These are phyloP conservation scores for Pterophyllum scalare DNA, from an alignment of 2,113 vertebrate genomes.

Conservation along the genomic window DNA sequence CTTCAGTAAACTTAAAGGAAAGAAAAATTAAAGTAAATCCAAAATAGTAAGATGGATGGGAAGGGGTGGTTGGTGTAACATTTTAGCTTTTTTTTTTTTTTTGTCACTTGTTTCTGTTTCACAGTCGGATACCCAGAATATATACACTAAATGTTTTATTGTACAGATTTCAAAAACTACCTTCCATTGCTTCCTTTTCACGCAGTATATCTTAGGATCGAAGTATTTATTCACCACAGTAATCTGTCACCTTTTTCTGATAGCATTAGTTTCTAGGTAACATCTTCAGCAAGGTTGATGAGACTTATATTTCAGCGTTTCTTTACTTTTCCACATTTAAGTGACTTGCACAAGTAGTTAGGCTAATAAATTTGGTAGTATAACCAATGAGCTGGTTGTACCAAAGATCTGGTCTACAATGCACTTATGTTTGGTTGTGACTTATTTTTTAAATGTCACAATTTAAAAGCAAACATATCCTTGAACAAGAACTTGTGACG, in stretches of 20 bases:
- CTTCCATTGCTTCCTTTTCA: slow-evolving; percentile 31
- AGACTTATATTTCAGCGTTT: slow-evolving; percentile 39
- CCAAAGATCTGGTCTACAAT: slow-evolving; percentile 79
- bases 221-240: slow-evolving; percentile 32
- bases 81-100: slow-evolving; percentile 56
- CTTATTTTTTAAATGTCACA: slow-evolving; percentile 61
- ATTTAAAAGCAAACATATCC: slow-evolving; percentile 77
- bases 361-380: slow-evolving; percentile 58
- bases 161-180: slow-evolving; percentile 48
- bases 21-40: slow-evolving; percentile 78
- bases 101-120: slow-evolving; percentile 55
- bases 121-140: slow-evolving; percentile 85
- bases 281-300: slow-evolving; percentile 16
- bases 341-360: slow-evolving; percentile 52
- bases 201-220: slow-evolving; percentile 37
- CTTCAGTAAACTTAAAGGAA: slow-evolving; percentile 82
- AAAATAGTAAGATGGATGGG: slow-evolving; percentile 71
- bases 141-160: slow-evolving; percentile 75
- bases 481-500: slow-evolving; percentile 39
- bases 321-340: slow-evolving; percentile 53
- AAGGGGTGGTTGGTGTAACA: slow-evolving; percentile 81
- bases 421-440: slow-evolving; percentile 73
- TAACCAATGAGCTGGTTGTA: slow-evolving; percentile 80
- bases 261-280: slow-evolving; percentile 32
- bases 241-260: slow-evolving; percentile 38